Base-by-base conservation (phyloP, 2,888 invertebrate species). In the Drosophila quinaria region DNA sequence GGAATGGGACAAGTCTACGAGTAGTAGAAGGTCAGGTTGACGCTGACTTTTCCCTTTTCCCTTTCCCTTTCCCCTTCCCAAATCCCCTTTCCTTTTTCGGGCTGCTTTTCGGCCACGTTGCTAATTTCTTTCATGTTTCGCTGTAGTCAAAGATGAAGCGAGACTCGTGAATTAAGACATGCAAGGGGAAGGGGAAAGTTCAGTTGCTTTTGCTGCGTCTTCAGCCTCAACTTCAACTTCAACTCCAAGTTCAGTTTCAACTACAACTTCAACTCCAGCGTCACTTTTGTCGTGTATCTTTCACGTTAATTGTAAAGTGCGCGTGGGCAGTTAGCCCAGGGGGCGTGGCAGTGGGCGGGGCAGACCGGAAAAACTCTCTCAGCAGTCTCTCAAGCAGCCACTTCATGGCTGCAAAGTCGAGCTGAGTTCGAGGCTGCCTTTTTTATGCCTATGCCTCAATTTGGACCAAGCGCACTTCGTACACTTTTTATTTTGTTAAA, bases 61-160 rank as follows among this genome's bases (percentile, higher is more conserved):
- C 3, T 11, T 19, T 1, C 31, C 8, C 3, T 22, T 8, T 4
- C 13, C 19, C 8, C 3, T 25, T 25, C 3, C 25, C 25, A n/a
- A n/a, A n/a, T 13, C 37, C 31, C 8, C 3, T 22, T 8, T 4
- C 13, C 19, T 4, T 22, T 8, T 4, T 29, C 8, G 1, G 6
- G 51, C 44, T 56, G 35, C 42, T 64, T 73, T 83, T 83, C 64
- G 86, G 83, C 73, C 84, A 87, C 78, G 84, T 78, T 72, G 84
- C 81, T 85, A 89, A 85, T 85, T 85, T 89, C 84, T 89, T 85
- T 85, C 87, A 85, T 85, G 76, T 77, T 79, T 25, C 25, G 64
- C 60, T 41, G 47, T 54, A 59, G 29, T 35, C 35, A 44, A 49
- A 62, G 49, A 44, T 41, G 61, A 58, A 47, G 61, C 25, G 39